Evolutionary conservation across 1,140 invertebrate genomes (phyloP), one percentile per base, ranked within the genome.

Genomic region (Odontomachus brunneus): DNA sequence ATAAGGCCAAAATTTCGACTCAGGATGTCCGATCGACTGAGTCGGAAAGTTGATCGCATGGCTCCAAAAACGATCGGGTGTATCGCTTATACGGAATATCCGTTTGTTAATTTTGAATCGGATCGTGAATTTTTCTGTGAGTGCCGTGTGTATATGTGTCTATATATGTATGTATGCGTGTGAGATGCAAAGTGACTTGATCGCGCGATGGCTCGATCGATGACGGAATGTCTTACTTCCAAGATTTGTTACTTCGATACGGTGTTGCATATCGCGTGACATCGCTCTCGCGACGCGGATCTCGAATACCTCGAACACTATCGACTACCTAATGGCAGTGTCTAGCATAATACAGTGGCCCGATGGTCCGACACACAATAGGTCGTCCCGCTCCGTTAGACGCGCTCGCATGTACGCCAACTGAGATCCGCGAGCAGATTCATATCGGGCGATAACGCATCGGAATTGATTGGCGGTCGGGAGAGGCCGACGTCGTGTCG

Each of bases 281-380:
- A 7, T 9, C 38, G 9, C 38, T 2, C 38, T 4, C 22, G 49
- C 12, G 62, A 55, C 67, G 63, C 74, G 74, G 62, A 78, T 69
- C 65, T 69, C 33, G 29, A 44, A 33, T 69, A 44, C 33, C 19
- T 78, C 33, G 44, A 15, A 26, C 72, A 62, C 17, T 74, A 29
- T 17, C 55, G 51, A 51, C 2, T 69, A 80, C n/a, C 4, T 24
- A 49, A 51, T 69, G 62, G 53, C 55, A 78, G 74, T 62, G 62
- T 69, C 48, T 48, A 14, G 29, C 44, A 29, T 15, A 82, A 75
- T 26, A 15, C 19, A 75, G 59, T 29, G 55, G 55, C 49, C 29
- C 22, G 29, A 51, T 63, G n/a, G n/a, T 67, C 22, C 19, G 63
- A 85, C 38, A 44, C 3, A 44, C 81, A 83, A 85, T 83, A 38